Evolutionary conservation across 64 coral and sea anemone species (phyloP).

Genomic region (Orbicella faveolata): DNA sequence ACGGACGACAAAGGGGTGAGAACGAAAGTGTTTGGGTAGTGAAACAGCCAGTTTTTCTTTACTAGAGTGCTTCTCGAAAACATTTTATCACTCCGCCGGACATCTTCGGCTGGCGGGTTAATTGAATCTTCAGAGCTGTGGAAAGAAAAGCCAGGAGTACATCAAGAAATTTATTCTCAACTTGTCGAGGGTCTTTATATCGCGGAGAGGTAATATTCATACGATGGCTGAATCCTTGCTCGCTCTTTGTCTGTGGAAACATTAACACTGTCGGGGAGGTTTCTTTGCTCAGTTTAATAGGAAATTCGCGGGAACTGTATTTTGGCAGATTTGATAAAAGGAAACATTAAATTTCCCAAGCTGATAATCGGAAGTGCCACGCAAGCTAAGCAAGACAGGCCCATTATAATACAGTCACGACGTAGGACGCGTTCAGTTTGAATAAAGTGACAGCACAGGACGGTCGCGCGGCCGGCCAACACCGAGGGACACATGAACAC

Average conservation of each 20-base stretch:
- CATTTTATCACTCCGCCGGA: not conserved
- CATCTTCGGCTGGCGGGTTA: not conserved
- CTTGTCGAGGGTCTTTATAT: conserved; percentile 31
- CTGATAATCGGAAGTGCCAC: conserved; percentile 92
- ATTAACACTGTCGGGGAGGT: not conserved
- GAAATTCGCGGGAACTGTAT: conserved; percentile 85
- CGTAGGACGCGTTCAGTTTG: conserved; percentile 27
- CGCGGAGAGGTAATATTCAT: conserved; percentile 37
- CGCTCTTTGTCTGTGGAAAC: not conserved
- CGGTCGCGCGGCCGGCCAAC: not conserved
- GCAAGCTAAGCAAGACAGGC: conserved; percentile 69
- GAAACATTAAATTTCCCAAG: conserved; percentile 78
- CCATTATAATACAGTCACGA: conserved; percentile 60
- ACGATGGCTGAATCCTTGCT: not conserved
- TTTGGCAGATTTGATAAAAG: conserved; percentile 89
- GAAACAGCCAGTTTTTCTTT: conserved; percentile 9
- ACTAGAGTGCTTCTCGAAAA: not conserved
- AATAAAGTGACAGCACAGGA: conserved; percentile 26
- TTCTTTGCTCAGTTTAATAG: conserved; percentile 48
- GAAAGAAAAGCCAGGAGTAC: conserved; percentile 6
- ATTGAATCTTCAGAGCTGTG: conserved; percentile 2
- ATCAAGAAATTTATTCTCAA: conserved; percentile 39
- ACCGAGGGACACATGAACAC: not conserved
- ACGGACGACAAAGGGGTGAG: conserved; percentile 56
- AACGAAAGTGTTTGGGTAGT: conserved; percentile 35